Conservation (phyloP, 2,797 vertebrate species). For the Melanotaenia trifasciata region DNA sequence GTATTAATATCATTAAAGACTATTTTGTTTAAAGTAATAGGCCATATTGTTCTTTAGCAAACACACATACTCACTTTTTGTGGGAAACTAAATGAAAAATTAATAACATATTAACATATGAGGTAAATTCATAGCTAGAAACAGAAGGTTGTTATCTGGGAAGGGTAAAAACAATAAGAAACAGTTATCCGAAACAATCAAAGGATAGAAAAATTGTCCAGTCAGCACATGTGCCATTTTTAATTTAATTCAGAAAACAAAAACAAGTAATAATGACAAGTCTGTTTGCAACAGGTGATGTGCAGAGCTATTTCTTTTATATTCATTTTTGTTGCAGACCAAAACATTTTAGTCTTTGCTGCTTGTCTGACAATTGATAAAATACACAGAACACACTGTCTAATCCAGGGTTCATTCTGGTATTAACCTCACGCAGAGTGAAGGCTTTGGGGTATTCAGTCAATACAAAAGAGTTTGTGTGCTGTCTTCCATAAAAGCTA, state of each 20-base stretch:
- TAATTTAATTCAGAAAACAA: background rate
- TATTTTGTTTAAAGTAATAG: background rate
- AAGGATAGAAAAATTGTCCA: background rate
- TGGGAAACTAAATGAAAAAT: background rate
- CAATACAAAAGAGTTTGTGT: background rate
- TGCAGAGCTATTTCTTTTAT: background rate
- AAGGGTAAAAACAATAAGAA: background rate
- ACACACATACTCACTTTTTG: background rate
- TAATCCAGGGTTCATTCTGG: background rate
- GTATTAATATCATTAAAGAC: slow-evolving; percentile 20
- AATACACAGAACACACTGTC: background rate
- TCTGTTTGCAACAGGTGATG: background rate
- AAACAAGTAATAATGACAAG: background rate
- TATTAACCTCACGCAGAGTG: background rate
- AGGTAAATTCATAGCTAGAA: background rate
- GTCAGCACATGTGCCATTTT: background rate
- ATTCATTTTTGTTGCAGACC: too few species aligned
- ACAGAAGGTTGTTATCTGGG: background rate
- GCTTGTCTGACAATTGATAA: background rate
- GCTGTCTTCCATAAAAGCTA: background rate
- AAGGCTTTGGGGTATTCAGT: background rate
- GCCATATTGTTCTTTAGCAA: background rate
- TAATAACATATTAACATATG: background rate
- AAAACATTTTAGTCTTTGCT: background rate
- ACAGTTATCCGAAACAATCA: background rate